phyloP scores from a whole-genome alignment of 1,140 invertebrate species.

The Augochlora pura region DNA sequence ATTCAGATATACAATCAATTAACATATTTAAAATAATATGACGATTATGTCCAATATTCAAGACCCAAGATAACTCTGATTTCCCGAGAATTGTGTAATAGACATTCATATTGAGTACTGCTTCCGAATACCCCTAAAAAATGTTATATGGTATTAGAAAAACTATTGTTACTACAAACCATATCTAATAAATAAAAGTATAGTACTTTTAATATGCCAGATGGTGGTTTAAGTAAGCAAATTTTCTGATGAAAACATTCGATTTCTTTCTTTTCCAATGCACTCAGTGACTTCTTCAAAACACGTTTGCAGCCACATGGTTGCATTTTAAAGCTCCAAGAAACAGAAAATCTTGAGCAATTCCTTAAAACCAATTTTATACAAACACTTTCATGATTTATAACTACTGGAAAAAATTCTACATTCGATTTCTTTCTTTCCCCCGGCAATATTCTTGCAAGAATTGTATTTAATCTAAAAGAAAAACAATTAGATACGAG shows the following conservation, averaged over 20 bases:
- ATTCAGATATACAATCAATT: constrained; percentile 47
- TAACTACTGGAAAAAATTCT: constrained; percentile 45
- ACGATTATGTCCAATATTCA: constrained; percentile 67
- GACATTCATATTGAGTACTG: constrained; percentile 28
- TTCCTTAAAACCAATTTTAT: constrained; percentile 67
- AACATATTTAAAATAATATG: constrained; percentile 60
- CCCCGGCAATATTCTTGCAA: constrained; percentile 54
- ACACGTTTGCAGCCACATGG: constrained; percentile 61
- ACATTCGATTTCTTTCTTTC: constrained; percentile 47
- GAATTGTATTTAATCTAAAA: constrained; percentile 64
- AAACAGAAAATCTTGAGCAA: constrained; percentile 32
- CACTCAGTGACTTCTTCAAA: constrained; percentile 45
- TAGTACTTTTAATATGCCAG: constrained; percentile 59
- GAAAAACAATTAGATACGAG: neutral
- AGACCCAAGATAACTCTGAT: constrained; percentile 58
- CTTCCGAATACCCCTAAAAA: constrained; percentile 20
- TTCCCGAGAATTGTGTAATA: constrained; percentile 41
- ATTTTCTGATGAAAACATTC: constrained; percentile 62
- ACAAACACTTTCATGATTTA: constrained; percentile 48
- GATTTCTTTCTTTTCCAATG: constrained; percentile 28
- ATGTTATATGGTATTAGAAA: too few species aligned
- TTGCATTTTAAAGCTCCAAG: constrained; percentile 59
- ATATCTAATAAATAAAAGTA: neutral
- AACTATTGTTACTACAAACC: too few species aligned
- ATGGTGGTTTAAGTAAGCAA: constrained; percentile 55